These are phyloP conservation scores for Holothuria scabra DNA, from an alignment of 53 echinoderm and acorn worm genomes.

Conservation along the genomic window DNA sequence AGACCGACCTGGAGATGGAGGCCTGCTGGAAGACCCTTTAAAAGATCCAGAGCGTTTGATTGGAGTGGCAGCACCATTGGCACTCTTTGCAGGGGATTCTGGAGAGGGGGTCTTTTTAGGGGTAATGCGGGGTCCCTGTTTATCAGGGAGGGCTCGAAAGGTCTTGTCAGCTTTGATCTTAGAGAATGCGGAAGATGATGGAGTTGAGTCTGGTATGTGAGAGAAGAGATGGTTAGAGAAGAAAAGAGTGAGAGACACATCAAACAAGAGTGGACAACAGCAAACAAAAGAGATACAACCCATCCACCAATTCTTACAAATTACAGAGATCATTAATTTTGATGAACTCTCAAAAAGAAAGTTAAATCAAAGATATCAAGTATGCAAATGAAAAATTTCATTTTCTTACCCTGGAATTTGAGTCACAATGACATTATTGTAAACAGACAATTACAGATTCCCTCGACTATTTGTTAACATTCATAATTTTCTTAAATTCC, in stretches of 20 bases:
- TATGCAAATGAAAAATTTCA: no score
- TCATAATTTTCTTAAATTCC: no score
- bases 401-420: no score
- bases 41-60: conserved; percentile 49
- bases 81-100: conserved; percentile 33
- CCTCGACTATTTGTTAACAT: no score
- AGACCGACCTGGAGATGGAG: conserved; percentile 27
- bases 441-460: no score
- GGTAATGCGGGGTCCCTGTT: conserved; percentile 36
- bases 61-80: conserved; percentile 7
- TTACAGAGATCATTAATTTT: no score
- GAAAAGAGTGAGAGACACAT: not conserved
- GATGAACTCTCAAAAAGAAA: no score
- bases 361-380: no score
- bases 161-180: conserved; percentile 48
- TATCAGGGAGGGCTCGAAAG: conserved; percentile 51
- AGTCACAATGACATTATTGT: no score
- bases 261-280: not conserved
- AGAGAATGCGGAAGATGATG: conserved; percentile 30
- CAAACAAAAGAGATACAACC: no score
- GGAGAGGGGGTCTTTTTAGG: conserved; percentile 37
- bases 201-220: conserved; percentile 30
- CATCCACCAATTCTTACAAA: no score
- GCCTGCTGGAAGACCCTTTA: conserved; percentile 26
- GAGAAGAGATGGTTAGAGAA: not conserved